Percentiles rank a stretch among this genome's conserved stretches.
Evolutionary conservation across 1,140 invertebrate genomes (phyloP).

Genomic region (Pogonomyrmex californicus): DNA sequence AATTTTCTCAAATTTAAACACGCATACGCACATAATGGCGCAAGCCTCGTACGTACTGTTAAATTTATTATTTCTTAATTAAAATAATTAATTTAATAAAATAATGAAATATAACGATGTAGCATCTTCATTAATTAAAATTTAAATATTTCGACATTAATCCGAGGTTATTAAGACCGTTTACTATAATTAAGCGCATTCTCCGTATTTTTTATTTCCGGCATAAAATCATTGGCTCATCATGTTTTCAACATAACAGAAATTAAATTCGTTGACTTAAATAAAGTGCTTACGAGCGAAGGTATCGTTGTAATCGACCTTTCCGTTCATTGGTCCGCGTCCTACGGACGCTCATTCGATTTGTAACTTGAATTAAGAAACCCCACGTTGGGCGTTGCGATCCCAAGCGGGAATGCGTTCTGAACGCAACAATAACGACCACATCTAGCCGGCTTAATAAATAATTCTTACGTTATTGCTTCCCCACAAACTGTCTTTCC

Average conservation of each 20-base stretch:
- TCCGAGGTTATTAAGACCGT: background rate
- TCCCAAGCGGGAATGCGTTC: background rate
- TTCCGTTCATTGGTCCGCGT: background rate
- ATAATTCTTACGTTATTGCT: slow-evolving; percentile 18
- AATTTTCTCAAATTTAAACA: slow-evolving; percentile 31
- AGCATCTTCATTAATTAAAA: slow-evolving; percentile 24
- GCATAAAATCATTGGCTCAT: background rate
- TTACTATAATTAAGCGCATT: slow-evolving; percentile 13
- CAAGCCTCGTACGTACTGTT: background rate
- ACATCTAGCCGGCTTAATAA: background rate
- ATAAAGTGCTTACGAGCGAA: background rate
- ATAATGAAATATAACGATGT: background rate
- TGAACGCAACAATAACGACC: background rate
- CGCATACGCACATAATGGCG: background rate
- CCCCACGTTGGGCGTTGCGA: background rate
- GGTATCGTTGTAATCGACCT: background rate
- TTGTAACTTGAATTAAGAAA: background rate
- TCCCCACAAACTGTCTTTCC: background rate
- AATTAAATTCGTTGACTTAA: slow-evolving; percentile 4
- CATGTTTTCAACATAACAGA: background rate
- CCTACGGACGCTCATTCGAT: background rate
- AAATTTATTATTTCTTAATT: background rate
- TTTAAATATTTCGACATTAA: slow-evolving; percentile 17
- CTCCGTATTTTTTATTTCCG: background rate
- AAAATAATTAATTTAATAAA: background rate